A percentile compares a stretch with the other conserved stretches of the same genome.
Evolutionary conservation across 2,888 invertebrate genomes (phyloP).

Genomic region (Scotopteryx bipunctaria): DNA sequence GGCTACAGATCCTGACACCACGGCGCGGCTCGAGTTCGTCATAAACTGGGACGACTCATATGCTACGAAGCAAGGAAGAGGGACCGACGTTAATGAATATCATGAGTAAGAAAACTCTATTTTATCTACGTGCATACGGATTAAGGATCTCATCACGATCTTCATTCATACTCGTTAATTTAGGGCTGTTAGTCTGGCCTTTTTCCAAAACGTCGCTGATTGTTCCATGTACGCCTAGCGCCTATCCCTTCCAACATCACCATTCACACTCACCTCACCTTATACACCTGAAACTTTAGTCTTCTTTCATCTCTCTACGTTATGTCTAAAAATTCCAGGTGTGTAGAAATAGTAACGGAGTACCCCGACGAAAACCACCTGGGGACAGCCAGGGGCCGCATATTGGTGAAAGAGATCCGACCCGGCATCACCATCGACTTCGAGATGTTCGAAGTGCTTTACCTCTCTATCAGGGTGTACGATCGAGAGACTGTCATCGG

Average conservation of each 20-base stretch:
- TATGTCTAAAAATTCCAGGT: constrained; percentile 57
- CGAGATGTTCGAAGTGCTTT: constrained; percentile 84
- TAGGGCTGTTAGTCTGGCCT: too few relatives aligned
- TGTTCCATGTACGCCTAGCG: too few relatives aligned
- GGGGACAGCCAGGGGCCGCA: constrained; percentile 61
- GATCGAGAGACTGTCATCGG: constrained; percentile 79
- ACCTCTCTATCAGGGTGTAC: constrained; percentile 76
- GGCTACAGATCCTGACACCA: constrained; percentile 84
- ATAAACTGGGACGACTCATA: constrained; percentile 84
- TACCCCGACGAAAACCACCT: constrained; percentile 51
- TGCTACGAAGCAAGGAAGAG: constrained; percentile 83
- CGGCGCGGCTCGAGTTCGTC: constrained; percentile 79
- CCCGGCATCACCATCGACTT: constrained; percentile 79
- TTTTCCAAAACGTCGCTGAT: background rate
- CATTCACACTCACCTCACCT: too few relatives aligned
- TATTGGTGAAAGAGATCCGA: constrained; percentile 66
- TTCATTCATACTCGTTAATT: too few relatives aligned
- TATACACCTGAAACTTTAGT: too few relatives aligned
- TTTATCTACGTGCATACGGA: too few relatives aligned
- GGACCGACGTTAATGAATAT: constrained; percentile 55
- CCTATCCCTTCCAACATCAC: too few relatives aligned
- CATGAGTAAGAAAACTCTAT: constrained; percentile 51
- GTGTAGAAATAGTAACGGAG: constrained; percentile 67
- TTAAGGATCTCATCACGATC: too few relatives aligned
- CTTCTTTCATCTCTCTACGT: too few relatives aligned